Percentiles rank a stretch among this genome's conserved stretches.
These are phyloP conservation scores for Phaenicophaeus curvirostris DNA, from an alignment of 2,797 vertebrate species.

Conservation along the genomic window DNA sequence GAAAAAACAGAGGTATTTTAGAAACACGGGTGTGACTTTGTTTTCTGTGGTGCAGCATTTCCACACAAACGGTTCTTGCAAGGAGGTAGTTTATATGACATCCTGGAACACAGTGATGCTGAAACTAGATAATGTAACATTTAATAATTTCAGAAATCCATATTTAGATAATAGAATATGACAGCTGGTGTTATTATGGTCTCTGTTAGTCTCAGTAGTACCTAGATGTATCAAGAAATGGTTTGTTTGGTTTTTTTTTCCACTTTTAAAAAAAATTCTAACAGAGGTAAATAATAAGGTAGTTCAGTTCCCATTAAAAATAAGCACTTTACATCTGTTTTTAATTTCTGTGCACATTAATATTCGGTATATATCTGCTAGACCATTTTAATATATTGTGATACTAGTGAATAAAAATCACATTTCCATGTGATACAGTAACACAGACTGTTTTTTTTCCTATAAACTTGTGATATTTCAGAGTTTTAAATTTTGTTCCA, in stretches of 20 bases:
- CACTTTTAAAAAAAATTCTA: background rate
- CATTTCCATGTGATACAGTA: background rate
- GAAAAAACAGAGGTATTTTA: background rate
- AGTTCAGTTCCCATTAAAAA: background rate
- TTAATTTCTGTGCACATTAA: background rate
- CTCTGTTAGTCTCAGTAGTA: constrained; percentile 3
- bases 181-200: background rate
- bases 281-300: background rate
- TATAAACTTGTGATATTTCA: background rate
- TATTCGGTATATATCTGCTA: background rate
- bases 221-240: background rate
- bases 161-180: background rate
- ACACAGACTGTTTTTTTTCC: background rate
- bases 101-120: background rate
- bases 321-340: background rate
- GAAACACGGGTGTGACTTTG: background rate
- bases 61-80: background rate
- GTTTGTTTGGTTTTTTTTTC: background rate
- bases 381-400: background rate
- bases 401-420: background rate
- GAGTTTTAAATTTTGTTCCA: background rate
- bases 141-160: constrained; percentile 27
- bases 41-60: background rate
- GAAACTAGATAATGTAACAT: background rate
- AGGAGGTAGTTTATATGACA: background rate